These are phyloP conservation scores for Notolepis coatsorum DNA, from an alignment of 2,797 vertebrate genomes.

Conservation along the genomic window DNA sequence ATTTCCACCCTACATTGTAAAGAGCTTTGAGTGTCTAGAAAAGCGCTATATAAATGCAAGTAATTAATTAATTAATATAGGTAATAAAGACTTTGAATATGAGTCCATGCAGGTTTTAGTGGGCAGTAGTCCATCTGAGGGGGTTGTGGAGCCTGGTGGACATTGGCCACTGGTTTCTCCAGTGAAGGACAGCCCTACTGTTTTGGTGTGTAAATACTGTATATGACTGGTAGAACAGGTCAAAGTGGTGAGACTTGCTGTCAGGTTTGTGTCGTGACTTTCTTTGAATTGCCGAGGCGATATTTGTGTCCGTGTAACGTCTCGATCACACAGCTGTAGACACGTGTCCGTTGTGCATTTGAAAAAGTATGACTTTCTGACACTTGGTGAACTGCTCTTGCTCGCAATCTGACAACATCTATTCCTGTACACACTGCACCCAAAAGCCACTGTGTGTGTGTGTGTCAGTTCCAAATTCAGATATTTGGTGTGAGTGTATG, in stretches of 20 bases:
- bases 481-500: slow-evolving; percentile 9
- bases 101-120: too few relatives aligned
- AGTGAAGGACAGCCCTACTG: neutral
- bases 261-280: slow-evolving; percentile 2
- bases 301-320: neutral
- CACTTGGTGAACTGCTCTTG: slow-evolving; percentile 22
- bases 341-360: neutral
- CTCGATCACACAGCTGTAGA: neutral
- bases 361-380: slow-evolving; percentile 17
- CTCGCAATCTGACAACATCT: slow-evolving; percentile 16
- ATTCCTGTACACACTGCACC: slow-evolving; percentile 33
- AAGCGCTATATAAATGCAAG: too few relatives aligned
- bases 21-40: too few relatives aligned
- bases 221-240: slow-evolving; percentile 4
- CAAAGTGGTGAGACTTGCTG: neutral
- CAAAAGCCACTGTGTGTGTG: slow-evolving; percentile 57
- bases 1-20: too few relatives aligned
- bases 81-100: too few relatives aligned
- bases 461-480: neutral
- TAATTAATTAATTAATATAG: too few relatives aligned
- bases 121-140: too few relatives aligned
- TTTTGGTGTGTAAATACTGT: slow-evolving; percentile 13
- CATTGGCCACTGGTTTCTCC: too few relatives aligned
- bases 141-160: too few relatives aligned
- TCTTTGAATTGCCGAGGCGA: slow-evolving; percentile 5